These are phyloP conservation scores for Agonopterix heracliana DNA, from an alignment of 2,888 invertebrate genomes.

Conservation along the genomic window DNA sequence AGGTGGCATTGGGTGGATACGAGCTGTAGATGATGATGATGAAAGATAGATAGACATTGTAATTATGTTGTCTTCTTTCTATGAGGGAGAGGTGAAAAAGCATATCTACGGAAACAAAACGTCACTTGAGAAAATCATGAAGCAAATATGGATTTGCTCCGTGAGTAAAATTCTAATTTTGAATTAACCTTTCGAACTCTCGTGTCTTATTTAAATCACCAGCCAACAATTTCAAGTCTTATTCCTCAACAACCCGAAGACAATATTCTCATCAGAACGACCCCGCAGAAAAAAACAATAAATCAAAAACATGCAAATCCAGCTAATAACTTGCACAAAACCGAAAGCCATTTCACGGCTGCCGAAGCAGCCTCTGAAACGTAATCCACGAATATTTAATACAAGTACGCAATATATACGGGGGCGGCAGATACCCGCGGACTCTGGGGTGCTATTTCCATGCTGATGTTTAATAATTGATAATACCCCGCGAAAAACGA, in stretches of 20 bases:
- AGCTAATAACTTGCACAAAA: conserved; percentile 74
- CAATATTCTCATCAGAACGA: conserved; percentile 11
- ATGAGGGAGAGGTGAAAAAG: too few relatives aligned
- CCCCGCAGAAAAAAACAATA: conserved; percentile 53
- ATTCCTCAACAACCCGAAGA: background rate
- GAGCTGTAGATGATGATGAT: too few relatives aligned
- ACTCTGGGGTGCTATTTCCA: conserved; percentile 73
- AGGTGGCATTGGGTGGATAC: too few relatives aligned
- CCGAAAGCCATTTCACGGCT: conserved; percentile 73
- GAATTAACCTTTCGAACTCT: too few relatives aligned
- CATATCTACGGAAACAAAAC: too few relatives aligned
- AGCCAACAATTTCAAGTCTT: too few relatives aligned
- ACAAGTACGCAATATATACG: conserved; percentile 60
- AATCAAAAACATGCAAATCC: conserved; percentile 75
- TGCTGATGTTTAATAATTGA: conserved; percentile 77
- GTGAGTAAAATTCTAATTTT: too few relatives aligned
- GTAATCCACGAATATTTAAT: conserved; percentile 73
- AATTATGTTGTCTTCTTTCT: too few relatives aligned
- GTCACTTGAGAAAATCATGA: too few relatives aligned
- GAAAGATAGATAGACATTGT: too few relatives aligned
- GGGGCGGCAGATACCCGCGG: conserved; percentile 49
- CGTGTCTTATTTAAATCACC: too few relatives aligned
- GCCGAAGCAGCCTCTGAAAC: conserved; percentile 41
- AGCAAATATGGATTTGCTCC: too few relatives aligned
- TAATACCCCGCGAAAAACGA: conserved; percentile 75